These are phyloP conservation scores for Molossus molossus DNA, from an alignment of 2,797 vertebrate species.

Conservation along the genomic window DNA sequence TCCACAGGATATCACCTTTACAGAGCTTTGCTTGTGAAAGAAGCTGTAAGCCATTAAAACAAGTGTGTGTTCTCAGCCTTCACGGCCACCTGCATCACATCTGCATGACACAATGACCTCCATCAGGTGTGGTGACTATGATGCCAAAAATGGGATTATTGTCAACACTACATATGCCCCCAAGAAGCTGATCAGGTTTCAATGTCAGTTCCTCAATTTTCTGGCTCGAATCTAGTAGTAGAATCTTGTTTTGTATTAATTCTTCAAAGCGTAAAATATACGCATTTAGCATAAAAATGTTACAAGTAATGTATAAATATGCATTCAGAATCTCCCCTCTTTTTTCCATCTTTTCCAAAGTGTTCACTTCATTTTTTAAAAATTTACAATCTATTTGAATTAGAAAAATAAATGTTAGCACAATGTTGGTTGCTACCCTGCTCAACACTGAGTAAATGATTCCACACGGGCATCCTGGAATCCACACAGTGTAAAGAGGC, in stretches of 20 bases:
- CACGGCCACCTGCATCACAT: neutral
- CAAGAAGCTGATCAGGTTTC: conserved; percentile 13
- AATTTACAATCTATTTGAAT: neutral
- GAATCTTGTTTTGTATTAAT: neutral
- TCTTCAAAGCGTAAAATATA: neutral
- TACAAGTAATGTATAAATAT: neutral
- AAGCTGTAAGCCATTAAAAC: neutral
- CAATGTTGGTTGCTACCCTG: neutral
- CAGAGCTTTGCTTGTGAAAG: conserved; percentile 50
- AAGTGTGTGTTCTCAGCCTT: neutral
- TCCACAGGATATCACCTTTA: conserved; percentile 7
- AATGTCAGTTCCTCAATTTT: neutral
- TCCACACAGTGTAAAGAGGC: neutral
- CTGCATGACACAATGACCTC: neutral
- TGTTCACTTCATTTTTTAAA: conserved; percentile 38
- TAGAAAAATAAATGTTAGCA: conserved; percentile 19
- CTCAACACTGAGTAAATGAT: neutral
- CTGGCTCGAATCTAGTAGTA: neutral
- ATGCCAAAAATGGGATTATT: neutral
- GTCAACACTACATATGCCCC: neutral
- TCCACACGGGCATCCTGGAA: neutral
- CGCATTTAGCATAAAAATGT: neutral
- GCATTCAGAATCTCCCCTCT: neutral
- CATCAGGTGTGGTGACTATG: neutral
- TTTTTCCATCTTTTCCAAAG: neutral